Evolutionary conservation across 2,888 invertebrate genomes (phyloP).

Genomic region (Drosophila limbata): DNA sequence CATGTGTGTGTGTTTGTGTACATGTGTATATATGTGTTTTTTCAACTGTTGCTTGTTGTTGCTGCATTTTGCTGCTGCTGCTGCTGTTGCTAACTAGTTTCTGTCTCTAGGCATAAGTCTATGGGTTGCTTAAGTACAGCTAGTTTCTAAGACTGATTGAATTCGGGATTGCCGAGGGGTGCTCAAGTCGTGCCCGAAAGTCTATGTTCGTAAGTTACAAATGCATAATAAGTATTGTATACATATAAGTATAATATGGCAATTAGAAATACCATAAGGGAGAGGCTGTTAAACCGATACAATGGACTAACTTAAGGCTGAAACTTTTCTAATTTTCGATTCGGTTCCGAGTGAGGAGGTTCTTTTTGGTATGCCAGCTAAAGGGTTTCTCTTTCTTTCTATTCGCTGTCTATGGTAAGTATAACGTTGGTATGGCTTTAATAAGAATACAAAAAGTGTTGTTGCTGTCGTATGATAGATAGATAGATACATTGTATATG

Average conservation of each 20-base stretch:
- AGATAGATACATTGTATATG: slow-evolving; percentile 19
- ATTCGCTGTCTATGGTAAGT: neutral
- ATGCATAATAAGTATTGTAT: slow-evolving; percentile 51
- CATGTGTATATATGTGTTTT: slow-evolving; percentile 1
- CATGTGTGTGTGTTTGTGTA: slow-evolving; percentile 8
- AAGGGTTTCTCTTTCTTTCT: neutral
- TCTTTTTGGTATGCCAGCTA: slow-evolving; percentile 9
- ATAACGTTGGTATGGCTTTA: slow-evolving; percentile 6
- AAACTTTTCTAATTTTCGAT: neutral
- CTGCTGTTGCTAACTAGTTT: slow-evolving; percentile 13
- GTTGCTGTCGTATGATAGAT: slow-evolving; percentile 4
- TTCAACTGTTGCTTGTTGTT: slow-evolving; percentile 1
- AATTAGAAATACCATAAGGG: slow-evolving; percentile 16
- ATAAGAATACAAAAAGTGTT: slow-evolving; percentile 3
- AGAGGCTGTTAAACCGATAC: slow-evolving; percentile 14
- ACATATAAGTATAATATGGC: slow-evolving; percentile 19
- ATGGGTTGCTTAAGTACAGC: slow-evolving; percentile 52
- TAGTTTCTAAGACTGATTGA: slow-evolving; percentile 24
- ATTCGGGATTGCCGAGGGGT: slow-evolving; percentile 16
- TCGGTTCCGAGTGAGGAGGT: slow-evolving; percentile 1
- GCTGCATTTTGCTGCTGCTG: slow-evolving; percentile 10
- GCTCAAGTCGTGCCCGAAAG: slow-evolving; percentile 35
- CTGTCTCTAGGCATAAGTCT: slow-evolving; percentile 24
- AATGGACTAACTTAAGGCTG: slow-evolving; percentile 2
- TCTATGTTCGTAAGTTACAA: slow-evolving; percentile 52